phyloP scores from a whole-genome alignment of 2,888 invertebrate genomes.

The Bibio marci region DNA sequence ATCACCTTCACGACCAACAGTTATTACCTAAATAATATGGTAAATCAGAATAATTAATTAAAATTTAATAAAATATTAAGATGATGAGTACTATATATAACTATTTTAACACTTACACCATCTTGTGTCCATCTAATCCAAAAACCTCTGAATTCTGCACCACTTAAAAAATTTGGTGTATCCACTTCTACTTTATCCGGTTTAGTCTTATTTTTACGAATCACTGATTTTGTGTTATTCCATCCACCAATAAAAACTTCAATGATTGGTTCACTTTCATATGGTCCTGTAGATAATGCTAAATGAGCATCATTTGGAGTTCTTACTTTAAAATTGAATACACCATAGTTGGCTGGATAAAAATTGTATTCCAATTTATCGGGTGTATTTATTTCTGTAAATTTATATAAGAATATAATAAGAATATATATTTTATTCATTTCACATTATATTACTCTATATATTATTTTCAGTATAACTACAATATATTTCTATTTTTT shows the following conservation, averaged over 20 bases:
- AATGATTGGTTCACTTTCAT: constrained; percentile 59
- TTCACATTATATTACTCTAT: too few species aligned
- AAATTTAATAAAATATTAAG: background rate
- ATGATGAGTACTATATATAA: background rate
- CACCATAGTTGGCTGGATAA: constrained; percentile 50
- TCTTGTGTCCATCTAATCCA: constrained; percentile 71
- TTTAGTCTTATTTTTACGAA: constrained; percentile 58
- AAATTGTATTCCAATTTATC: constrained; percentile 72
- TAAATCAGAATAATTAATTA: background rate
- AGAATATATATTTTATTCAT: too few species aligned
- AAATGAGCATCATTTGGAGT: constrained; percentile 73
- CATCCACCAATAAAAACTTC: constrained; percentile 83
- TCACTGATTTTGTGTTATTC: constrained; percentile 69
- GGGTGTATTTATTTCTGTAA: constrained; percentile 53
- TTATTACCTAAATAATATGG: constrained; percentile 25
- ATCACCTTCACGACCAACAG: constrained; percentile 57
- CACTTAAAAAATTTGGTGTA: constrained; percentile 55
- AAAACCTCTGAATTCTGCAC: constrained; percentile 62
- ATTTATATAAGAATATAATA: too few species aligned
- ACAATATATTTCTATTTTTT: too few species aligned
- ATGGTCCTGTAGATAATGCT: constrained; percentile 53
- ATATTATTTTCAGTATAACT: too few species aligned
- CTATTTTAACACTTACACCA: constrained; percentile 24
- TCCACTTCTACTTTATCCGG: constrained; percentile 54
- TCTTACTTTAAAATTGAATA: constrained; percentile 60